phyloP scores from a whole-genome alignment of 1,140 invertebrate genomes.

The Temnothorax curvispinosus region DNA sequence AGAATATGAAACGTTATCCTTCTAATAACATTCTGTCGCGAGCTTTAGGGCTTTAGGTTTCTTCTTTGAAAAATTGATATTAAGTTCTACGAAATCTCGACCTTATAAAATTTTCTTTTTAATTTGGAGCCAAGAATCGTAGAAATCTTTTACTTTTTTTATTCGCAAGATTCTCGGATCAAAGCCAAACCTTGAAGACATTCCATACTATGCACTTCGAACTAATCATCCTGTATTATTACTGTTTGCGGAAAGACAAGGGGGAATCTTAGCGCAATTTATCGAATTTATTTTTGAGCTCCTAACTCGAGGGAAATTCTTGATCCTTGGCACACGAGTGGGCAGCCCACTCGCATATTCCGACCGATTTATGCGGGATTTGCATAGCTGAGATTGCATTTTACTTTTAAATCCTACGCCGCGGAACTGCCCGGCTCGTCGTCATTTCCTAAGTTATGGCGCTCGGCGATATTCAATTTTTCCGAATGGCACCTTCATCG shows the following conservation, averaged over 20 bases:
- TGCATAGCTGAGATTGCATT: slow-evolving; percentile 77
- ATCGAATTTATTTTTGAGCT: slow-evolving; percentile 50
- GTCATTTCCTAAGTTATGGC: slow-evolving; percentile 71
- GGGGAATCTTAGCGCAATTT: not conserved
- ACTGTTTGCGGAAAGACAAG: not conserved
- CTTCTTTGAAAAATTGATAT: not conserved
- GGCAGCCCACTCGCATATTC: slow-evolving; percentile 67
- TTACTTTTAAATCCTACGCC: slow-evolving; percentile 75
- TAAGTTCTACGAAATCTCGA: not conserved
- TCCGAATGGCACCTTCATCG: slow-evolving; percentile 62
- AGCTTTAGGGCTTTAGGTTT: not conserved
- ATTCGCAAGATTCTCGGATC: not conserved
- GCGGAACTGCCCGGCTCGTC: slow-evolving; percentile 55
- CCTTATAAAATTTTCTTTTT: not conserved
- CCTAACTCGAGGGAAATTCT: slow-evolving; percentile 44
- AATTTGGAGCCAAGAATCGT: not conserved
- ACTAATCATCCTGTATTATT: slow-evolving; percentile 26
- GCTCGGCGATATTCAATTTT: slow-evolving; percentile 71
- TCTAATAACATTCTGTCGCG: not conserved
- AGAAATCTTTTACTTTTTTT: not conserved
- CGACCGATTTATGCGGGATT: slow-evolving; percentile 71
- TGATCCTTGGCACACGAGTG: slow-evolving; percentile 68
- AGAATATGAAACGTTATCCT: not conserved
- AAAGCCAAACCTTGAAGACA: slow-evolving; percentile 3
- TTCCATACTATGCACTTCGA: not conserved